Base-by-base conservation (phyloP, 2,797 vertebrate species). In the Sylvilagus floridanus region DNA sequence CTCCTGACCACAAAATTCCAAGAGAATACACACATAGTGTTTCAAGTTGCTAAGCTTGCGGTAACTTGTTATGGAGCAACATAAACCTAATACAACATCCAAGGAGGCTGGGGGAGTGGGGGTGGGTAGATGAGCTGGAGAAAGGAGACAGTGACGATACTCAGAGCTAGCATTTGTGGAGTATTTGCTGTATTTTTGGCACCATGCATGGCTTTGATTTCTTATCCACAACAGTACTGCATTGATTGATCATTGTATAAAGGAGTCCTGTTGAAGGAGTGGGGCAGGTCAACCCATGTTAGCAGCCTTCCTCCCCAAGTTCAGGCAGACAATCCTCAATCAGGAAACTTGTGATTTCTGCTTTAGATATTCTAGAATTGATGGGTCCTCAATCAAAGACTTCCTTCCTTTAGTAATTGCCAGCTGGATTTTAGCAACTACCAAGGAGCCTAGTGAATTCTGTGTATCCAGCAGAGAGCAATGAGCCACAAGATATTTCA, bases 321-420 rank as follows among this genome's bases (percentile, higher is more conserved):
- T 28, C 32, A 32, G 37, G n/a, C 68, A 87, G 47, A 93, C 72
- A 94, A 89, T 84, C 50, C 28, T 75, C 42, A 62, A 66, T 71
- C 92, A 73, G 57, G 76, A 24, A 42, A 60, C 47, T 30, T 30
- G 12, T 24, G 71, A 72, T 47, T 68, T 73, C 42, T 63, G 89
- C 87, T 85, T 93, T 79, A 84, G 32, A 88, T 93, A 85, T 87
- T 26, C 28, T 73, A 60, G 52, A 63, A 52, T 76, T 73, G 24
- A 24, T 32, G 37, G 68, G 77, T 28, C 60, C 62, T 85, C 79
- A 69, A 73, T 89, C 84, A 84, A 90, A 62, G 75, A 24, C 72
- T 78, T 63, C 73, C 28, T 88, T 79, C 47, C 22, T 21, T 85
- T 54, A 37, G 2, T 77, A 71, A n/a, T 14, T 28, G 62, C 79